Base-by-base conservation (phyloP, 2,797 vertebrate genomes). In the Pangasius sanitwongsei region DNA sequence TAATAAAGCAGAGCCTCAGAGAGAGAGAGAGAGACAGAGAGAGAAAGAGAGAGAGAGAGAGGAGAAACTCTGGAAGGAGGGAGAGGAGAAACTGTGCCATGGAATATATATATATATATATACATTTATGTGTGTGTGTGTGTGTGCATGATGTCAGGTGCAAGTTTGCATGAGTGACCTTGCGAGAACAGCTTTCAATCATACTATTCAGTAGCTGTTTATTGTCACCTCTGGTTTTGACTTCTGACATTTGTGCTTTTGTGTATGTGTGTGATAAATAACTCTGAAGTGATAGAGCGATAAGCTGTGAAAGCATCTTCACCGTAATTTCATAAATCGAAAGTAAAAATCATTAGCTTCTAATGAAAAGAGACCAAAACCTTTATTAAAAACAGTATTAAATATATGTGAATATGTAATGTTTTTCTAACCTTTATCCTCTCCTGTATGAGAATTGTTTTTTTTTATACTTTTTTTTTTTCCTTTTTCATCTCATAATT, bases 111-210 rank as follows among this genome's bases (percentile, higher is more conserved):
- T 70, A 16, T 18, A 70, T 18, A 65, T n/a, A n/a, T 65, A n/a
- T 12, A 44, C 0, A 44, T 44, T 0, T 44, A 28, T 44, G 59
- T 41, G 96, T 96, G 93, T 78, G 88, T 80, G 91, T 87, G 88
- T 67, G 53, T 12, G 55, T 57, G 55, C 1, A 5, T 44, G 67
- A 98, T 98, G 97, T 98, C 98, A 98, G 97, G 97, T 98, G 96
- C 96, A 97, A 98, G 98, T 99, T 98, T 94, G 96, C 95, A 95
- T 94, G 97, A 98, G 94, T 98, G 98, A 98, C 98, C 98, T 98
- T 96, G 93, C 97, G 96, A 97, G 96, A 97, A 97, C 96, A 96
- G 95, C 95, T 97, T 95, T 96, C 97, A 97, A 94, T 97, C 95
- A 93, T 94, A 78, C 92, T 90, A 96, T 97, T 97, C 96, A 97